Conservation (phyloP, 2,888 invertebrate species). For the Drosophila demipolita region DNA sequence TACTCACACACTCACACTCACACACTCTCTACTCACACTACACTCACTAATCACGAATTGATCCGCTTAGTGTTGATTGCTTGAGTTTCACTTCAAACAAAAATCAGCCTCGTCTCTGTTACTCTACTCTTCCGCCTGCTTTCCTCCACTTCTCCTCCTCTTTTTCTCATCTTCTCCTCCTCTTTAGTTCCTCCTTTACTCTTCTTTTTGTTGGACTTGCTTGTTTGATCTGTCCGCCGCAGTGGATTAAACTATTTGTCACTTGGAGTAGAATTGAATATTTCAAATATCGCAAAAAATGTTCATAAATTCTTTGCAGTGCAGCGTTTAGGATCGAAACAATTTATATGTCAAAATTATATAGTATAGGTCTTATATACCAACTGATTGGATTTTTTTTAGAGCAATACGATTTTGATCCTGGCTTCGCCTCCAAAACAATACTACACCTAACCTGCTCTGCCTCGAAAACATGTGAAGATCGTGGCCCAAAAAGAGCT, state of each 20-base stretch:
- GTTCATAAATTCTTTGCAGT: neutral
- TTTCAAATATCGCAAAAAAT: neutral
- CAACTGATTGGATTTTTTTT: neutral
- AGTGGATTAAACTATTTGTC: slow-evolving; percentile 19
- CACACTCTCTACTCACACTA: slow-evolving; percentile 37
- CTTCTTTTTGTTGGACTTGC: slow-evolving; percentile 3
- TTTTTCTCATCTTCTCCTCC: neutral
- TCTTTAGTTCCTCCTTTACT: too few relatives aligned
- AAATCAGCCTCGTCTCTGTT: slow-evolving; percentile 19
- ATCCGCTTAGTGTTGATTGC: slow-evolving; percentile 78
- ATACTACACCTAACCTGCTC: neutral
- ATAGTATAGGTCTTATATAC: neutral
- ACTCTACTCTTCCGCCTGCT: neutral
- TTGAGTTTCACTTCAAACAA: slow-evolving; percentile 62
- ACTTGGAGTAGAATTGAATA: neutral
- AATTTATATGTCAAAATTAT: neutral
- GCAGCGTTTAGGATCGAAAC: neutral
- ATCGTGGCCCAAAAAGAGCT: neutral
- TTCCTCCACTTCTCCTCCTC: neutral
- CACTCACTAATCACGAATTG: slow-evolving; percentile 60
- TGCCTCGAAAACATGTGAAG: neutral
- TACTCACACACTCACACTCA: neutral
- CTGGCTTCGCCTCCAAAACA: neutral
- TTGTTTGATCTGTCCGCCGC: slow-evolving; percentile 56
- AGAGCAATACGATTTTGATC: neutral